These are phyloP conservation scores for Tichodroma muraria DNA, from an alignment of 2,113 vertebrate genomes.

Conservation along the genomic window DNA sequence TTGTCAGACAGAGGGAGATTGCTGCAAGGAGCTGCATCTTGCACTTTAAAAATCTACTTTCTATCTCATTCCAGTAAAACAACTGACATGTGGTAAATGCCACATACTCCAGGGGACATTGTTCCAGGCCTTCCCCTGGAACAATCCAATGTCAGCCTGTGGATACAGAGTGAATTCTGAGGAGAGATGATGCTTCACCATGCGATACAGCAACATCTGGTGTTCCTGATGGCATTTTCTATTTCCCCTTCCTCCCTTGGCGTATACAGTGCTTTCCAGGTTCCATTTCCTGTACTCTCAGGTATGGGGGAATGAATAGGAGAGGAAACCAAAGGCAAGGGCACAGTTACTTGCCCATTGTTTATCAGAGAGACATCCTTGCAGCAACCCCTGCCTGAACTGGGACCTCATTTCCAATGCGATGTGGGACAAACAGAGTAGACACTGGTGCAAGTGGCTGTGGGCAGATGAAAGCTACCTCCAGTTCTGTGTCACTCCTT, in stretches of 20 bases:
- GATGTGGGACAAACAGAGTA: fast-evolving
- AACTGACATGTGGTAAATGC: fast-evolving
- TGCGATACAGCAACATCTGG: neutral
- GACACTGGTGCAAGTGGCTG: neutral
- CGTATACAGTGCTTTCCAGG: neutral
- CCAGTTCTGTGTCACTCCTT: neutral
- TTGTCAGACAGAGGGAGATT: neutral
- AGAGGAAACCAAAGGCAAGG: neutral
- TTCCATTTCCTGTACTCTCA: neutral
- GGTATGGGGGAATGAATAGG: neutral
- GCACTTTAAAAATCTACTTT: neutral
- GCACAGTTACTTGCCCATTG: neutral
- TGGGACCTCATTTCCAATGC: neutral
- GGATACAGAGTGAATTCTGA: neutral
- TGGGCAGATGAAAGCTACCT: neutral
- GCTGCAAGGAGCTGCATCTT: neutral
- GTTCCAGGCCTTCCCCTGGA: neutral
- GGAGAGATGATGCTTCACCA: neutral
- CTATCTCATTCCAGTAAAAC: neutral
- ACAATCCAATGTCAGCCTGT: fast-evolving
- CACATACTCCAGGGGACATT: neutral
- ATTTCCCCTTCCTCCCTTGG: neutral
- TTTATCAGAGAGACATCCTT: neutral
- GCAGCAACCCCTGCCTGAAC: neutral
- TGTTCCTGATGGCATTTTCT: neutral